phyloP scores from a whole-genome alignment of 2,113 vertebrate genomes.

The Apodemus speciosus region DNA sequence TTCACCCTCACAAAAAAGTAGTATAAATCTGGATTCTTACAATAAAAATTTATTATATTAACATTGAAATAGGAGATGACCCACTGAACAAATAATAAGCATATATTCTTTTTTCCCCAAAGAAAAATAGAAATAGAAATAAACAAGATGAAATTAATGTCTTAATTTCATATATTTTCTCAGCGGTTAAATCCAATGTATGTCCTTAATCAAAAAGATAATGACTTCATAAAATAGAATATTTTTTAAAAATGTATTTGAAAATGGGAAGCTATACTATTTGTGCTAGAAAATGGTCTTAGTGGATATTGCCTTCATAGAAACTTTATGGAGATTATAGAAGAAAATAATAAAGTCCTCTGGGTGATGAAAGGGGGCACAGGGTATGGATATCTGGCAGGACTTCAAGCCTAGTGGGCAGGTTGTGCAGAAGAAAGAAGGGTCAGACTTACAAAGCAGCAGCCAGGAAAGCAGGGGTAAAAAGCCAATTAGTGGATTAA shows the following conservation, averaged over 20 bases:
- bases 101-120: constrained; percentile 49
- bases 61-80: constrained; percentile 67
- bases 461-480: constrained; percentile 67
- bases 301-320: constrained; percentile 64
- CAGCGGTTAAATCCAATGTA: constrained; percentile 46
- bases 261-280: constrained; percentile 58
- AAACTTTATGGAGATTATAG: constrained; percentile 65
- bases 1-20: constrained; percentile 60
- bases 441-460: constrained; percentile 78
- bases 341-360: constrained; percentile 76
- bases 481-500: constrained; percentile 88
- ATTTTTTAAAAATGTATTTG: constrained; percentile 57
- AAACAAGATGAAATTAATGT: constrained; percentile 63
- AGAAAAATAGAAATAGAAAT: constrained; percentile 66
- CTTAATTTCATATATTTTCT: constrained; percentile 67
- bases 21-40: constrained; percentile 63
- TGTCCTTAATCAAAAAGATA: constrained; percentile 38
- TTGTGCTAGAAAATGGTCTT: constrained; percentile 66
- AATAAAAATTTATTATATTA: constrained; percentile 71
- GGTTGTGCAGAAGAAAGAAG: constrained; percentile 60
- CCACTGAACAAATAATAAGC: constrained; percentile 61
- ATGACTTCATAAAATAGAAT: constrained; percentile 53
- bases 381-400: constrained; percentile 63
- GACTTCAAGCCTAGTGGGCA: constrained; percentile 28
- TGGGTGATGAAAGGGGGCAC: constrained; percentile 71